phyloP scores from a whole-genome alignment of 2,888 invertebrate genomes.

The Allolobophora icterica region DNA sequence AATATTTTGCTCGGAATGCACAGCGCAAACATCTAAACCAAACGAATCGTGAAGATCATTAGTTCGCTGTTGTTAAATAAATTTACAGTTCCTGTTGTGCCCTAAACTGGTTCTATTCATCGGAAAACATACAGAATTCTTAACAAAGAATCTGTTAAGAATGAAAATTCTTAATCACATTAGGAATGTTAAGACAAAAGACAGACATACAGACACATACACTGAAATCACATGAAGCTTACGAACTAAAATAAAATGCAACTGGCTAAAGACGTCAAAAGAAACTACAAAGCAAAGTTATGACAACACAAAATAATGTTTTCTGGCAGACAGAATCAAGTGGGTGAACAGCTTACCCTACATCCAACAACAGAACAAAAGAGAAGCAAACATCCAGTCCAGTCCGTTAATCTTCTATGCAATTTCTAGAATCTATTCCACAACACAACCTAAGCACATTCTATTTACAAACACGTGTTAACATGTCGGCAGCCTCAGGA shows the following conservation, averaged over 20 bases:
- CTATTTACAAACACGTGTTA: background rate
- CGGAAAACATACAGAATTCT: too few species aligned
- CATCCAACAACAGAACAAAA: background rate
- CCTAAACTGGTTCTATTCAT: background rate
- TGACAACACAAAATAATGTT: background rate
- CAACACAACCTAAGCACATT: background rate
- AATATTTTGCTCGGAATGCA: background rate
- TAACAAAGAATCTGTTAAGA: too few species aligned
- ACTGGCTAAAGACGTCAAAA: too few species aligned
- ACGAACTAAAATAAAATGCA: too few species aligned
- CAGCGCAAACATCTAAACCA: background rate
- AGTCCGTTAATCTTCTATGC: background rate
- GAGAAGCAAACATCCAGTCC: background rate
- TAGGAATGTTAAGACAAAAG: background rate
- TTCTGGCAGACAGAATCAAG: background rate
- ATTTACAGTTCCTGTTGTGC: too few species aligned
- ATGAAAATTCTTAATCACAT: background rate
- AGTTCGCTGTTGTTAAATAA: too few species aligned
- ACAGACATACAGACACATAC: background rate
- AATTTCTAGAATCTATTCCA: background rate
- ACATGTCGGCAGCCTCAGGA: background rate
- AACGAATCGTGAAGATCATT: background rate
- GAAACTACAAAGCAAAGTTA: background rate
- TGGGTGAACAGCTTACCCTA: background rate
- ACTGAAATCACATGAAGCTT: background rate